Conservation (phyloP, 1,140 invertebrate species). For the Zelostemma sp. region DNA sequence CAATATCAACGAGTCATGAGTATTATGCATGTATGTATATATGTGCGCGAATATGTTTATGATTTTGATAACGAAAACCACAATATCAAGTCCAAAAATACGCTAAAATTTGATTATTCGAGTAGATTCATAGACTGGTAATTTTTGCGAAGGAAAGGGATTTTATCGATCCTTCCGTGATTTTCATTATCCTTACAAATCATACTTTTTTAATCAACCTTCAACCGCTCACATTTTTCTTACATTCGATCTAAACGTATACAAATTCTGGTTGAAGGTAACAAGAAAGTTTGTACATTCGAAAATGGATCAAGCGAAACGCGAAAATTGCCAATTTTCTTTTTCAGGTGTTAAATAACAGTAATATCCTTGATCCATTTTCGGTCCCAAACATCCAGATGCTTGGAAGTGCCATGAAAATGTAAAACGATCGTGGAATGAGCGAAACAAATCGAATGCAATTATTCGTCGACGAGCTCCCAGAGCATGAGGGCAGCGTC, state of each 20-base stretch:
- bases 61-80: constrained; percentile 32
- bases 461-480: constrained; percentile 86
- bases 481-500: constrained; percentile 94
- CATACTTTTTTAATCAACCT: background rate
- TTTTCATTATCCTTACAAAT: constrained; percentile 26
- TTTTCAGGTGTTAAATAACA: too few relatives aligned
- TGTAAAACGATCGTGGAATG: background rate
- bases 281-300: too few relatives aligned
- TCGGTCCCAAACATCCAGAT: too few relatives aligned
- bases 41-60: constrained; percentile 25
- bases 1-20: constrained; percentile 32
- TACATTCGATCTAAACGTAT: too few relatives aligned
- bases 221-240: too few relatives aligned
- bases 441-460: background rate
- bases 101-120: too few relatives aligned
- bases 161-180: constrained; percentile 12
- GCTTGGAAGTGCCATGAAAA: background rate
- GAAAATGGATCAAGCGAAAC: background rate
- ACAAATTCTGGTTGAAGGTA: too few relatives aligned
- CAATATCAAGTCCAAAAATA: background rate
- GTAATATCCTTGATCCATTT: too few relatives aligned
- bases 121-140: too few relatives aligned
- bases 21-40: constrained; percentile 31
- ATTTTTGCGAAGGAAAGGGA: too few relatives aligned
- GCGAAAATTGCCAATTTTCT: background rate